Evolutionary conservation across 2,888 invertebrate species (phyloP), one percentile per base, ranked within the genome.

Genomic region (Apodemia mormo): DNA sequence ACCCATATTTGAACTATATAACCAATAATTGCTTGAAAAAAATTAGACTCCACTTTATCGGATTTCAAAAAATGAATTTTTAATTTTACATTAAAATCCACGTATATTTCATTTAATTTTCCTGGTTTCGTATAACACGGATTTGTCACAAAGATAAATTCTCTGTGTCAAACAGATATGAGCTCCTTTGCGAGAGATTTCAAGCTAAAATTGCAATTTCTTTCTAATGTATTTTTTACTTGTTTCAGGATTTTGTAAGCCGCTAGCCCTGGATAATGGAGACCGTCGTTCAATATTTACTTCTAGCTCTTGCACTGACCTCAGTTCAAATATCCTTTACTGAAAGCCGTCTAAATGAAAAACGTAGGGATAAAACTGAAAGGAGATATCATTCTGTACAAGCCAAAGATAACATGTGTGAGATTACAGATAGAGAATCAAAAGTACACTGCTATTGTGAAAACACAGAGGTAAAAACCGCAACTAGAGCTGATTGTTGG

Each of bases 401-500:
- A 79, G 83, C 84, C 71, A 88, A 89, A 82, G 89, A 92, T 82
- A 95, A 95, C 84, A 92, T 95, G 78, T 95, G 95, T 82, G 94
- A 94, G 80, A 93, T 94, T 78, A 89, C 94, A 66, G 90, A 89
- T 74, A 87, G 90, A 74, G 92, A 94, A 70, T 89, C 94, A 2
- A 95, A 95, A 79, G 91, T 96, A 66, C 95, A 94, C 79, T 96
- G 96, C 84, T 94, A 95, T 80, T 96, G 96, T 84, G 94, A 95
- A 78, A 94, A 90, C 67, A 92, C 93, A 33, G 93, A 93, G 72
- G 82, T 90, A n/a, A 88, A 86, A 79, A 87, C 89, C 10, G 96
- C 96, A 1, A 95, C 95, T 12, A 94, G 95, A 74, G 96, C 96
- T 6, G 96, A 96, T 80, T 97, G 97, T 80, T 95, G 96, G 95